Percentiles rank a stretch among this genome's conserved stretches.
Evolutionary conservation across 2,113 vertebrate species (phyloP).

Genomic region (Paradoxurus hermaphroditus): DNA sequence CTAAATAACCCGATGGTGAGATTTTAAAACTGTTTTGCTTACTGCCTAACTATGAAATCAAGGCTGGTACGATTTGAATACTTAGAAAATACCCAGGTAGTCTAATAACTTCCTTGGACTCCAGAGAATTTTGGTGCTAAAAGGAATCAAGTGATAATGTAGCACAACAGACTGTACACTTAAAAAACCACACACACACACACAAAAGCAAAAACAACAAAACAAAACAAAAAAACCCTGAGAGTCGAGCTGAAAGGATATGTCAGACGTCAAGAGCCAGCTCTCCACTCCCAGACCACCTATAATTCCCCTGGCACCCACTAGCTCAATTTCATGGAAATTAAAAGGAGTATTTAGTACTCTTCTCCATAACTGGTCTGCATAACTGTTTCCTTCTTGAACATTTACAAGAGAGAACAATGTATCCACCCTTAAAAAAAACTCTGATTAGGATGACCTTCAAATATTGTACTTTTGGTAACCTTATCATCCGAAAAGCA

Average conservation of each 20-base stretch:
- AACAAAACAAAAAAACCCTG: background rate
- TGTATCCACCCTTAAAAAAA: slow-evolving; percentile 6
- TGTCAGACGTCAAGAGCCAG: background rate
- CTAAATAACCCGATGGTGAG: background rate
- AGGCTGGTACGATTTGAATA: background rate
- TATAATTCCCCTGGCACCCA: background rate
- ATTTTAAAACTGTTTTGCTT: background rate
- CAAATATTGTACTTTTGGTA: background rate
- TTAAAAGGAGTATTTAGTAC: background rate
- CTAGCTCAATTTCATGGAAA: background rate
- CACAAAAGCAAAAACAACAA: background rate
- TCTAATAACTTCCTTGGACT: background rate
- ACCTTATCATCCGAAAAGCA: background rate
- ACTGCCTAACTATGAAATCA: background rate
- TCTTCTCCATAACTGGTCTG: background rate
- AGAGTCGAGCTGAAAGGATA: background rate
- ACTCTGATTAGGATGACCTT: background rate
- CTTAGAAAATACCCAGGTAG: background rate
- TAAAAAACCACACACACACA: background rate
- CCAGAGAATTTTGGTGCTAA: background rate
- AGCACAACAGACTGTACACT: background rate
- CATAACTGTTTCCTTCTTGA: background rate
- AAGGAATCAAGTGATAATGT: background rate
- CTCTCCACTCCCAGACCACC: background rate
- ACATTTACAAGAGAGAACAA: slow-evolving; percentile 28